Evolutionary conservation across 2,888 invertebrate species (phyloP), one percentile per base, ranked within the genome.

Genomic region (Eupithecia subumbrata): DNA sequence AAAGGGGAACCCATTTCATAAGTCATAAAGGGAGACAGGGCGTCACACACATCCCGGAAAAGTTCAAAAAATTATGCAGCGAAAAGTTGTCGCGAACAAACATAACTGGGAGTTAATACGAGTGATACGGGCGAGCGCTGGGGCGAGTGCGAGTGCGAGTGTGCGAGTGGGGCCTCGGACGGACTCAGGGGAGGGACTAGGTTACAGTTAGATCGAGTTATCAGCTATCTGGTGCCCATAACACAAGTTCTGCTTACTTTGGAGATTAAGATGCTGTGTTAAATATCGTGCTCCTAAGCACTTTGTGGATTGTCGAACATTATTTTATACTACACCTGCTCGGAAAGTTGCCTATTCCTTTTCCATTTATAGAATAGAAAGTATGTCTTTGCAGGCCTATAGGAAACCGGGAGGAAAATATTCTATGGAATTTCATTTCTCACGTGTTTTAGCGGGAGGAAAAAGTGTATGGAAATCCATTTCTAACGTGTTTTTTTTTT

Each of bases 11-110:
- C 64, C 64, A 70, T 77, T 77, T 69, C 48, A 71, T 70, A 74
- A 70, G 75, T 76, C 78, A 75, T 70, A 68, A 68, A 78, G 76
- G 76, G 72, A 68, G n/a, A 60, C 56, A 69, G 40, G 71, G 71
- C 52, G 77, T 73, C 75, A 75, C 25, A 76, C 75, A 76, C 73
- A 75, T 63, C 37, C 74, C 74, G 68, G 73, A 56, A 74, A 79
- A 79, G 78, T 78, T 76, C 30, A 48, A 77, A 77, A 76, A 77
- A 79, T 78, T 76, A 79, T 71, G 77, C 78, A 71, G 74, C 73
- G 71, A 68, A 79, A 81, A 79, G 79, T 82, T 80, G 76, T 75
- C 76, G 76, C 72, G 74, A 81, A 79, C 78, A 79, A 79, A 79
- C 77, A 78, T 74, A 78, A 72, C 75, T 73, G 73, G 63, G 43